Percentiles rank a stretch among this genome's conserved stretches.
Evolutionary conservation across 2,888 invertebrate genomes (phyloP).

Genomic region (Platerodrilus igneus): DNA sequence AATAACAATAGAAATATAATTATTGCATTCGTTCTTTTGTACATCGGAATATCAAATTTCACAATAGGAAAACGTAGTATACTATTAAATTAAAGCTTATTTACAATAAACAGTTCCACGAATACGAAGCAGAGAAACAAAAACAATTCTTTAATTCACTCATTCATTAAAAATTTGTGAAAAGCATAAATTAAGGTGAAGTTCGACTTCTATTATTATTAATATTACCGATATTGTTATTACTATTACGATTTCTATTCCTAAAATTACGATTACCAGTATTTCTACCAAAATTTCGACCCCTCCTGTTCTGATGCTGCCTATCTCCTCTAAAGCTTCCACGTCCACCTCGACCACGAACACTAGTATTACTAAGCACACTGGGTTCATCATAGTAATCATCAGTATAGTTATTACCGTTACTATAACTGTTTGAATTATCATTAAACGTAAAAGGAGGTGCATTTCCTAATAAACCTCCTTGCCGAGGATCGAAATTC

Average conservation of each 20-base stretch:
- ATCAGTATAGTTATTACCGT: constrained; percentile 50
- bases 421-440: constrained; percentile 18
- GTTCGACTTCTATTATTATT: constrained; percentile 40
- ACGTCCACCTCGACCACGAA: constrained; percentile 10
- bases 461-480: constrained; percentile 38
- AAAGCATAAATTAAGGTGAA: constrained; percentile 40
- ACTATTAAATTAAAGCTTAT: too few species aligned
- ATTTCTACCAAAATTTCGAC: constrained; percentile 20
- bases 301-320: constrained; percentile 14
- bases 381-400: constrained; percentile 25
- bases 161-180: too few species aligned
- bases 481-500: constrained; percentile 44
- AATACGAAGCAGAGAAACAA: too few species aligned
- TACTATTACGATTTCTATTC: constrained; percentile 37
- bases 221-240: too few species aligned
- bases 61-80: too few species aligned
- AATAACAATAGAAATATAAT: too few species aligned
- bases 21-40: too few species aligned
- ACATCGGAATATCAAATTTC: too few species aligned
- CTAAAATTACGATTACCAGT: constrained; percentile 30
- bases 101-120: too few species aligned
- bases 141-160: too few species aligned
- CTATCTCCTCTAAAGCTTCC: constrained; percentile 15
- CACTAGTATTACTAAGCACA: constrained; percentile 5
- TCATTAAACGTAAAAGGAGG: constrained; percentile 30